Percentiles rank a stretch among this genome's conserved stretches.
phyloP scores from a whole-genome alignment of 1,140 invertebrate genomes.

The Hydropsyche tenuis region DNA sequence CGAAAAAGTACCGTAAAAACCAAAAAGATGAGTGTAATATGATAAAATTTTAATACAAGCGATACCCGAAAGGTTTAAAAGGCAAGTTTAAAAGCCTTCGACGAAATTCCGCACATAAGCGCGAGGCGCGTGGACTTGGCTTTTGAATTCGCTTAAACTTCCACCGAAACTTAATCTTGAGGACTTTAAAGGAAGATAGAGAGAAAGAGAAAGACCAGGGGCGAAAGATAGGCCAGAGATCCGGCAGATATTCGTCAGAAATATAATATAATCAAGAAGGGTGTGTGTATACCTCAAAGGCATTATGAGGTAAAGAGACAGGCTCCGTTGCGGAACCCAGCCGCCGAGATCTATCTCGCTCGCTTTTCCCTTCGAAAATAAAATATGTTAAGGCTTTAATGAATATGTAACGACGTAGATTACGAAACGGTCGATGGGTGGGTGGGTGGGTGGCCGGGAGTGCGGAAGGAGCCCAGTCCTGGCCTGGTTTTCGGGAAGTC shows the following conservation, averaged over 20 bases:
- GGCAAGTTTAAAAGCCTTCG: slow-evolving; percentile 20
- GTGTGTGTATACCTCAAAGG: neutral
- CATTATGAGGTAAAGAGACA: neutral
- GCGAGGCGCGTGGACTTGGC: neutral
- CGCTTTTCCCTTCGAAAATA: neutral
- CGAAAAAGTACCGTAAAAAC: neutral
- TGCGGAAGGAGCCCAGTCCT: too few relatives aligned
- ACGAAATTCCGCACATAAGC: slow-evolving; percentile 12
- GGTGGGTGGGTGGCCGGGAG: too few relatives aligned
- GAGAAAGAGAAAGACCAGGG: neutral
- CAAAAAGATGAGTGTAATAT: neutral
- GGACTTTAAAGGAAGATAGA: neutral
- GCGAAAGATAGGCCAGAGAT: neutral
- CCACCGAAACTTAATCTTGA: slow-evolving; percentile 11
- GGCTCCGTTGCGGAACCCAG: too few relatives aligned
- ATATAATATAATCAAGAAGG: slow-evolving; percentile 13
- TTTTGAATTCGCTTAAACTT: slow-evolving; percentile 29
- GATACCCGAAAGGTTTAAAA: slow-evolving; percentile 12
- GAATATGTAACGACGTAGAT: slow-evolving; percentile 13
- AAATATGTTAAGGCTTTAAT: slow-evolving; percentile 25
- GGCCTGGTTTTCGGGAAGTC: too few relatives aligned
- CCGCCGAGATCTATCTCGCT: too few relatives aligned
- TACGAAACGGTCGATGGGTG: too few relatives aligned
- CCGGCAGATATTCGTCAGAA: slow-evolving; percentile 8
- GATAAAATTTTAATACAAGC: slow-evolving; percentile 20